A percentile compares a stretch with the other conserved stretches of the same genome.
These are phyloP conservation scores for Meandrusa payeni DNA, from an alignment of 2,888 invertebrate species.

Conservation along the genomic window DNA sequence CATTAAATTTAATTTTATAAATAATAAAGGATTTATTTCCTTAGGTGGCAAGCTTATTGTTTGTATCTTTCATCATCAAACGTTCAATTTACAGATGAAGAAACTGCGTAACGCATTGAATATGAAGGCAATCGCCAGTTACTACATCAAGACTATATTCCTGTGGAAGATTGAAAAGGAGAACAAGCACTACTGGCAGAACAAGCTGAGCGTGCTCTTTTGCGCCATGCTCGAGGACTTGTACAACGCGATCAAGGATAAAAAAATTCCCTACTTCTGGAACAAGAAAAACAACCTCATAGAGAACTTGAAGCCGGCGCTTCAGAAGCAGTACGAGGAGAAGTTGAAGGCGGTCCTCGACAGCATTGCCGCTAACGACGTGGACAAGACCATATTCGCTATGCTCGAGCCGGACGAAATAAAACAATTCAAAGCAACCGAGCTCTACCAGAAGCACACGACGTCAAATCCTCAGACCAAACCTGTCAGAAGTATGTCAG, in stretches of 20 bases:
- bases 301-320: conserved; percentile 45
- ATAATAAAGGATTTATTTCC: no score
- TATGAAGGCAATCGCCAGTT: conserved; percentile 73
- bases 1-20: no score
- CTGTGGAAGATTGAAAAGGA: conserved; percentile 59
- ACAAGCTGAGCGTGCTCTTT: conserved; percentile 50
- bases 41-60: no score
- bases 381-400: conserved; percentile 43
- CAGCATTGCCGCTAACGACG: conserved; percentile 52
- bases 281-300: conserved; percentile 57
- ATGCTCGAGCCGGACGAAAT: conserved; percentile 51
- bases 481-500: conserved; percentile 10
- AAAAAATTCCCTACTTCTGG: conserved; percentile 63
- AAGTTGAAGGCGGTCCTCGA: conserved; percentile 57
- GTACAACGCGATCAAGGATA: conserved; percentile 43
- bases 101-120: conserved; percentile 70
- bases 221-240: conserved; percentile 56
- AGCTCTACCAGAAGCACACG: conserved; percentile 50
- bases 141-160: conserved; percentile 80
- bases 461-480: neutral
- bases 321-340: conserved; percentile 49
- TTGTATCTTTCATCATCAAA: neutral
- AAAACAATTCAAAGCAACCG: conserved; percentile 44
- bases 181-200: conserved; percentile 53
- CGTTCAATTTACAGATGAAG: conserved; percentile 52